phyloP scores from a whole-genome alignment of 2,888 invertebrate species.

The Rhimphoctona megacephalus region DNA sequence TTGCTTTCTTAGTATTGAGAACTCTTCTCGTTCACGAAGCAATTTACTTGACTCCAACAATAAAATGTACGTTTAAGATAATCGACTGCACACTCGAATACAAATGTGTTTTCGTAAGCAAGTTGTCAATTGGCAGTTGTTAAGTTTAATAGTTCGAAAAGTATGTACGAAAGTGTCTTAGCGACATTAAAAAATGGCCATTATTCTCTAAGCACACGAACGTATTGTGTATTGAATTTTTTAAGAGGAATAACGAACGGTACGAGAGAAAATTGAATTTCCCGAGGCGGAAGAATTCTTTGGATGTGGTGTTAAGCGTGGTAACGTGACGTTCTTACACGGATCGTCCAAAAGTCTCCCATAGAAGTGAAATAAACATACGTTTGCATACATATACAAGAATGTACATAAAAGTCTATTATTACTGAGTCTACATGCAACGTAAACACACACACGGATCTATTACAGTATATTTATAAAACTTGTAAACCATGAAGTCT shows the following conservation, averaged over 20 bases:
- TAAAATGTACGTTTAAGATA: not conserved
- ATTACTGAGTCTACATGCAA: slow-evolving; percentile 9
- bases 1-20: not conserved
- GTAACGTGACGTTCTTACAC: slow-evolving; percentile 21
- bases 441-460: slow-evolving; percentile 9
- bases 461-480: slow-evolving; percentile 39
- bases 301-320: slow-evolving; percentile 35
- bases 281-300: slow-evolving; percentile 36
- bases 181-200: not conserved
- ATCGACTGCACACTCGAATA: not conserved
- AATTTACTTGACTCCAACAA: not conserved
- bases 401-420: slow-evolving; percentile 23
- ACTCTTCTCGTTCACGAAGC: not conserved
- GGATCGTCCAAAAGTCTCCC: slow-evolving; percentile 1
- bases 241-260: slow-evolving; percentile 3
- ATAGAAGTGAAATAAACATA: slow-evolving; percentile 3
- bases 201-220: not conserved
- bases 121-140: not conserved
- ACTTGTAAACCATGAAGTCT: slow-evolving; percentile 13
- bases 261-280: slow-evolving; percentile 34
- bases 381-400: not conserved
- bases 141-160: not conserved
- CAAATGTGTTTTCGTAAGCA: not conserved
- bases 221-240: not conserved
- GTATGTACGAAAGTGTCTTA: not conserved